These are phyloP conservation scores for Adrianichthys oophorus DNA, from an alignment of 2,797 vertebrate species.

Conservation along the genomic window DNA sequence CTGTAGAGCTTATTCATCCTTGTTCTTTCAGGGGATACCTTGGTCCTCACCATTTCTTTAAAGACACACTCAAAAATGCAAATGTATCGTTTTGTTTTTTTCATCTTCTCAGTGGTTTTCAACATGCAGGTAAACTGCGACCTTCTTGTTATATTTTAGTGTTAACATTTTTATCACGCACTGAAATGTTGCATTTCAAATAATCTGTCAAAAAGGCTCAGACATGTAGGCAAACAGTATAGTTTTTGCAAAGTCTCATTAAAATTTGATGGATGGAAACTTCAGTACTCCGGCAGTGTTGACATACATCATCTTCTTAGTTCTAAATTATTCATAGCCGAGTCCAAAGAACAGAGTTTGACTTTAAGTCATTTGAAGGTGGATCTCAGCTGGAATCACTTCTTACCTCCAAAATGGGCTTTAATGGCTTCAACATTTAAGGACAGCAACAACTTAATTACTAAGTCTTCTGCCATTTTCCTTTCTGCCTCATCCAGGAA, in stretches of 20 bases:
- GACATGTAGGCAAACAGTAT: conserved; percentile 9
- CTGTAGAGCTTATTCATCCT: conserved; percentile 7
- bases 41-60: too few species aligned
- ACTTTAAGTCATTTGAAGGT: neutral
- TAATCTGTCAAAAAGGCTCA: conserved; percentile 32
- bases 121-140: neutral
- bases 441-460: too few species aligned
- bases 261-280: neutral
- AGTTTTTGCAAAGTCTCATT: conserved; percentile 35
- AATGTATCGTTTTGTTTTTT: too few species aligned
- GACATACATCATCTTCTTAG: neutral
- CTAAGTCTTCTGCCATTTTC: too few species aligned
- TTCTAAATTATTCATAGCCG: neutral
- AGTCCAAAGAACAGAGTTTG: neutral
- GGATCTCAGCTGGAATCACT: neutral
- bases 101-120: too few species aligned
- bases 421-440: too few species aligned
- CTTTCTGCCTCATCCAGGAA: too few species aligned
- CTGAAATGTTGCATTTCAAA: conserved; percentile 21
- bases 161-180: conserved; percentile 28
- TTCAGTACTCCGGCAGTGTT: neutral
- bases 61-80: too few species aligned
- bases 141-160: conserved; percentile 3
- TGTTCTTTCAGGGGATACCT: too few species aligned
- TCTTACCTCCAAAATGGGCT: too few species aligned